A percentile compares a stretch with the other conserved stretches of the same genome.
phyloP scores from a whole-genome alignment of 2,113 vertebrate genomes.

The Coptodon rendalli region DNA sequence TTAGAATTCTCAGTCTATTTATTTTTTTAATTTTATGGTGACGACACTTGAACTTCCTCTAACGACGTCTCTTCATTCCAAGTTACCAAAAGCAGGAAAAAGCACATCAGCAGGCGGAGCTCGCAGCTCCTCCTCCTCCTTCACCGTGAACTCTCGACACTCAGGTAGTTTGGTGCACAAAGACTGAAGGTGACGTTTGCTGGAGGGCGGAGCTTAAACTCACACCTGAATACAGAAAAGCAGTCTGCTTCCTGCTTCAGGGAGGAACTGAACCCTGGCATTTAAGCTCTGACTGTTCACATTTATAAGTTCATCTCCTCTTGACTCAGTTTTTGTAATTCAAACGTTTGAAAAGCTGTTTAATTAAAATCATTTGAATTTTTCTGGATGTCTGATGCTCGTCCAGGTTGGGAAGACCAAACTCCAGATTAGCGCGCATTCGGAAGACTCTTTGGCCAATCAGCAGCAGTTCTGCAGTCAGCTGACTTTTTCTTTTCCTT shows the following conservation, averaged over 20 bases:
- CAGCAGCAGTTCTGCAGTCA: neutral
- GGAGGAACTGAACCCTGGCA: neutral
- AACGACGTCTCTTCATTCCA: neutral
- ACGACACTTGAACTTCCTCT: neutral
- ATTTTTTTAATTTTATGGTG: neutral
- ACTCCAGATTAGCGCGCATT: neutral
- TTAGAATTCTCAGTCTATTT: neutral
- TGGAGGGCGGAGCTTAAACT: neutral
- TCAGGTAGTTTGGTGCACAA: neutral
- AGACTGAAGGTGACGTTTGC: neutral
- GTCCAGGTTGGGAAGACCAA: neutral
- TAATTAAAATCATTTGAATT: neutral
- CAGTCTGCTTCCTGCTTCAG: neutral
- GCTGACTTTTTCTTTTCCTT: neutral
- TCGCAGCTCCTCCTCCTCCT: neutral
- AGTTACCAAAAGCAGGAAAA: neutral
- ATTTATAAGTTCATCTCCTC: neutral
- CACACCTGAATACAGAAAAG: neutral
- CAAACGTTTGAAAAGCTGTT: neutral
- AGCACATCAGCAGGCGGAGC: neutral
- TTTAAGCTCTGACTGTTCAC: neutral
- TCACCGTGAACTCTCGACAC: neutral
- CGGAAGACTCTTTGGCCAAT: neutral
- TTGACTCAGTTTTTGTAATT: neutral
- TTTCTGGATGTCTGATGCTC: neutral